Base-by-base conservation (phyloP, 2,797 vertebrate genomes). In the Molothrus aeneus region DNA sequence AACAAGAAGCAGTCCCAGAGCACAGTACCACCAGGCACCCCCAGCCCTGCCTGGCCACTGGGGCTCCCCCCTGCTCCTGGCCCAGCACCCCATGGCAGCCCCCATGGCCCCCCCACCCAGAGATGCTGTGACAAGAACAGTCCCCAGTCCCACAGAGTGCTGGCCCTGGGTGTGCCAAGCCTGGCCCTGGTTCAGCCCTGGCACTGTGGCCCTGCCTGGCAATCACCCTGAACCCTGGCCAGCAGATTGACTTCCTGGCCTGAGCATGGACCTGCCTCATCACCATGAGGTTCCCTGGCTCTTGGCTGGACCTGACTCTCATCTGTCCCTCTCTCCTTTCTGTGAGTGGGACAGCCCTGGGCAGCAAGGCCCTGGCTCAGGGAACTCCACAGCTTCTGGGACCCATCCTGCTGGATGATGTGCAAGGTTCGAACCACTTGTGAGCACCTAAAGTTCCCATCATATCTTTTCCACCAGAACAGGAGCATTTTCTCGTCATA, bases 21-120 rank as follows among this genome's bases (percentile, higher is more conserved):
- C 43, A 24, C 0, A 3, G 36, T n/a, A 24, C 32, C 3, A 4
- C 17, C 22, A 31, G 42, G 42, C 38, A 53, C 12, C 0, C 0
- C 8, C 21, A 31, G 11, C 28, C 13, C 36, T 59, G 19, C 36
- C 15, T 2, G 21, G 24, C 24, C 34, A 3, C 17, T 1, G 3
- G 64, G 48, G 20, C 79, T 80, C 17, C 15, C 34, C 7, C 11
- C 51, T 48, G 13, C 40, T 40, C 21, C 7, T 21, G 29, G 53
- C 29, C n/a, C 66, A 26, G 53, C 51, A 10, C 3, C 28, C 36
- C 26, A 3, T 13, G 66, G 36, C 66, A 79, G 42, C 34, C 26
- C 43, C n/a, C 9, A 2, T 43, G 51, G 11, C 51, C n/a, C 31
- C 13, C 17, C 18, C 32, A 20, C 13, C 5, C 0, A 7, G 22